Evolutionary conservation across 2,797 vertebrate genomes (phyloP).

Genomic region (Lemur catta): DNA sequence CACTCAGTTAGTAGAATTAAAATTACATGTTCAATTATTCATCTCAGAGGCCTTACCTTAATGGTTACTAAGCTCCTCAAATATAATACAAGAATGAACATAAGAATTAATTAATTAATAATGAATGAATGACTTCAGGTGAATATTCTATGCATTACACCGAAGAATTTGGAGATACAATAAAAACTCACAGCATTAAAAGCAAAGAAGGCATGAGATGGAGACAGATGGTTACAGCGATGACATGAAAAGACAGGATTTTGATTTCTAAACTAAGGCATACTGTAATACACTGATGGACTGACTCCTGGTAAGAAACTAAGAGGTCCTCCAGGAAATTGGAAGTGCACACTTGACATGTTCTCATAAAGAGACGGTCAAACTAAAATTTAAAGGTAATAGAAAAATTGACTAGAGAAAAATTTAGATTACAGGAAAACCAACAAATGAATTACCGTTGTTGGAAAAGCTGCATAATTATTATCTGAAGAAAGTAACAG

Average conservation of each 20-base stretch:
- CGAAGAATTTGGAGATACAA: background rate
- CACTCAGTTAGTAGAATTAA: background rate
- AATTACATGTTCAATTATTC: background rate
- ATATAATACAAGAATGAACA: background rate
- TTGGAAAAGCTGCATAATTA: background rate
- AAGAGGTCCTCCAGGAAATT: background rate
- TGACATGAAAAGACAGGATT: background rate
- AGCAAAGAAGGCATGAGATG: background rate
- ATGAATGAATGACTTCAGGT: background rate
- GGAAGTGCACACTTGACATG: background rate
- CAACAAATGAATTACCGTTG: background rate
- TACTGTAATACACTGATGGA: background rate
- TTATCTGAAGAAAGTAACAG: background rate
- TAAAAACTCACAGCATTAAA: background rate
- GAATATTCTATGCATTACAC: background rate
- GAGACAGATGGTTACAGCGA: background rate
- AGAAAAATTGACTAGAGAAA: background rate
- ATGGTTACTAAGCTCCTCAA: background rate
- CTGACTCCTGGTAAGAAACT: background rate
- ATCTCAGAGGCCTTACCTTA: background rate
- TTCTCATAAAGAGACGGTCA: background rate
- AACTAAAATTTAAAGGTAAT: constrained; percentile 25
- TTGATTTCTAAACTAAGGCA: constrained; percentile 38
- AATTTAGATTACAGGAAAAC: background rate
- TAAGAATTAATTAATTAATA: background rate